Percentiles rank a stretch among this genome's conserved stretches.
phyloP scores from a whole-genome alignment of 1,140 invertebrate species.

The Cryptotermes secundus region DNA sequence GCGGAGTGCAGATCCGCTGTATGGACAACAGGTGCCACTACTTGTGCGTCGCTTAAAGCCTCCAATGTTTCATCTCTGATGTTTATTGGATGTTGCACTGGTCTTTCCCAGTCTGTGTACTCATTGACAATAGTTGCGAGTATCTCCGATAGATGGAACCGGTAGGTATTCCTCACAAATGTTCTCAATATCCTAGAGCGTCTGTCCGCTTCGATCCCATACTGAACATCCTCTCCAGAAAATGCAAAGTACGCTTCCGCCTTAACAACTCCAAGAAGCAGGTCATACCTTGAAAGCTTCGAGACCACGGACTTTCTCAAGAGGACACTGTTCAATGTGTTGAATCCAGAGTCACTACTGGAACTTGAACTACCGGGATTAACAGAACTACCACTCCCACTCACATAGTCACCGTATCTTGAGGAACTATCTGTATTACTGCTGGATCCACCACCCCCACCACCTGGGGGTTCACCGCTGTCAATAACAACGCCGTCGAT shows the following conservation, averaged over 20 bases:
- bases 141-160: slow-evolving; percentile 73
- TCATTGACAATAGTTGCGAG: slow-evolving; percentile 90
- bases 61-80: slow-evolving; percentile 92
- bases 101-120: slow-evolving; percentile 95
- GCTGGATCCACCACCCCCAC: not conserved
- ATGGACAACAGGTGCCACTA: slow-evolving; percentile 88
- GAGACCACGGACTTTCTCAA: slow-evolving; percentile 73
- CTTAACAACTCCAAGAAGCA: slow-evolving; percentile 90
- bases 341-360: not conserved
- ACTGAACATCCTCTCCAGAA: slow-evolving; percentile 77
- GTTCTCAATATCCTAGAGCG: slow-evolving; percentile 87
- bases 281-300: slow-evolving; percentile 77
- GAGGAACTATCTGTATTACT: not conserved
- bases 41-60: slow-evolving; percentile 89
- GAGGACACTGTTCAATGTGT: slow-evolving; percentile 56
- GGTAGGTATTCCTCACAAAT: slow-evolving; percentile 90
- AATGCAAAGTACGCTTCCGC: slow-evolving; percentile 86
- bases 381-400: not conserved
- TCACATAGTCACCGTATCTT: not conserved
- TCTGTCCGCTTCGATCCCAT: slow-evolving; percentile 34
- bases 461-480: slow-evolving; percentile 58
- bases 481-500: slow-evolving; percentile 90
- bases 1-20: slow-evolving; percentile 90
- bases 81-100: slow-evolving; percentile 88
- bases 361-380: not conserved